Evolutionary conservation across 2,797 vertebrate genomes (phyloP), one percentile per base, ranked within the genome.

Genomic region (Enteromius afrohamiltoni): DNA sequence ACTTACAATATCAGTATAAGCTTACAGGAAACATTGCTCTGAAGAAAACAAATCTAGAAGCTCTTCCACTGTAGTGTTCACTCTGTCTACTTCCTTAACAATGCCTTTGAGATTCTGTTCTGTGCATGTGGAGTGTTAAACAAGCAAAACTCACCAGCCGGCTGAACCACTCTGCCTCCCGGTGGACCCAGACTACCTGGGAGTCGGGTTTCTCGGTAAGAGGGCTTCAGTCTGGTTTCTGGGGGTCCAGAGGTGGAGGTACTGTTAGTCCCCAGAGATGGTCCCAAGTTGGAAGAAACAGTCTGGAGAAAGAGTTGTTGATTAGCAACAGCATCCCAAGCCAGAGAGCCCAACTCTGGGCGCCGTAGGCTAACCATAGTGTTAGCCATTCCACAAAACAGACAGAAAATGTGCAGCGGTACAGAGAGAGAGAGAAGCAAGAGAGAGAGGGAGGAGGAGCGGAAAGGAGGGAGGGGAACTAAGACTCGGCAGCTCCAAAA

Each of bases 221-320:
- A 84, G 85, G 73, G 78, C 47, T 23, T 89, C 85, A 1, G 23
- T 78, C 45, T 88, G 86, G 85, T 77, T 88, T 84, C 84, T 88
- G 47, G 65, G 49, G 87, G 87, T 80, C 83, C 87, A 1, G 83
- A 83, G 10, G 86, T 89, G 21, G 87, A 85, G 31, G 87, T 60
- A 6, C 69, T 81, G 75, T 88, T 73, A 47, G 79, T 21, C 70
- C 87, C 89, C 13, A 76, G 34, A 77, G 83, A 34, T 75, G 83
- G n/a, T 79, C 75, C 74, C 79, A 83, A 79, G 67, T 93, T 92
- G 86, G 94, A 92, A 51, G 94, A 93, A 62, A 92, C 89, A 42
- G 88, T 92, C 94, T 95, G 94, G 14, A 93, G 86, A 78, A 94
- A 92, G 74, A 92, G 87, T 70, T 89, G 88, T 51, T 83, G 91